phyloP scores from a whole-genome alignment of 1,140 invertebrate genomes.

The Drosophila bipectinata region DNA sequence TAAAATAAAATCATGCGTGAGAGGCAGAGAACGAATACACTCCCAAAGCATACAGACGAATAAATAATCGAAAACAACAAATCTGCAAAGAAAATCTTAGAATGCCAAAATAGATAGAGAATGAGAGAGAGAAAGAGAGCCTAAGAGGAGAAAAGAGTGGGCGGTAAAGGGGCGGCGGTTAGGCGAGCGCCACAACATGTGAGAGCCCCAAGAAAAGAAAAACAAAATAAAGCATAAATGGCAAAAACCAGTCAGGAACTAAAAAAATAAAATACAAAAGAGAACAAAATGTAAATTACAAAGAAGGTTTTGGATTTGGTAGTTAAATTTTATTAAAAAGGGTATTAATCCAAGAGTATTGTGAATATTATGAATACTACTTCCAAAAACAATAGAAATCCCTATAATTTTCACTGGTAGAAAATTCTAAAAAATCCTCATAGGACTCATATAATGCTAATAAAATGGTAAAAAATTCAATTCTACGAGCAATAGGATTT shows the following conservation, averaged over 20 bases:
- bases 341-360: too few relatives aligned
- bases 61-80: slow-evolving; percentile 43
- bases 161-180: slow-evolving; percentile 21
- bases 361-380: too few relatives aligned
- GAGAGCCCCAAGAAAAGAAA: slow-evolving; percentile 10
- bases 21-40: slow-evolving; percentile 46
- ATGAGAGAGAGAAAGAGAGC: slow-evolving; percentile 3
- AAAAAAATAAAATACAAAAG: neutral
- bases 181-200: neutral
- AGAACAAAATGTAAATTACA: slow-evolving; percentile 25
- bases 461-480: too few relatives aligned
- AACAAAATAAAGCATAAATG: slow-evolving; percentile 25
- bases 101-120: slow-evolving; percentile 33
- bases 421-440: too few relatives aligned
- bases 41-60: slow-evolving; percentile 50
- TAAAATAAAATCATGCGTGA: slow-evolving; percentile 49
- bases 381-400: too few relatives aligned
- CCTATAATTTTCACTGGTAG: too few relatives aligned
- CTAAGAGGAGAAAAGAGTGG: neutral
- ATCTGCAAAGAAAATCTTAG: slow-evolving; percentile 40
- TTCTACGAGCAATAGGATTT: too few relatives aligned
- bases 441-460: too few relatives aligned
- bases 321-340: too few relatives aligned
- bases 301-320: too few relatives aligned
- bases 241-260: slow-evolving; percentile 41